Conservation (phyloP, 2,888 invertebrate species). For the Tenodera sinensis region DNA sequence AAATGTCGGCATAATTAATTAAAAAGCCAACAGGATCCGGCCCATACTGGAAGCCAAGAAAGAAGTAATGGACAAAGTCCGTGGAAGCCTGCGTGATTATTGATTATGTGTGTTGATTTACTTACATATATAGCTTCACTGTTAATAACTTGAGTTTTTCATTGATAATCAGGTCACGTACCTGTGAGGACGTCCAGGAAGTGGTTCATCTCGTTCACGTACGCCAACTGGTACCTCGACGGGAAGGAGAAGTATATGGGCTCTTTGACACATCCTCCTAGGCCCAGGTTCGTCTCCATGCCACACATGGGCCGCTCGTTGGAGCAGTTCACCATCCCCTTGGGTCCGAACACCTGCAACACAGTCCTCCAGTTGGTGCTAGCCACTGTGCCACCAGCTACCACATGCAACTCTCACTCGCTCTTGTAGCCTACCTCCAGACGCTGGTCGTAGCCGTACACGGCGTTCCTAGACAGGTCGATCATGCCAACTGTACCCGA, state of each 20-base stretch:
- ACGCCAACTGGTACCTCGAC: conserved; percentile 54
- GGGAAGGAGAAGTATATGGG: conserved; percentile 62
- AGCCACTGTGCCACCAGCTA: no score
- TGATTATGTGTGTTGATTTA: no score
- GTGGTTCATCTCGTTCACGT: conserved; percentile 56
- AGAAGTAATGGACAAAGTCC: no score
- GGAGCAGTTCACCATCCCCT: conserved; percentile 54
- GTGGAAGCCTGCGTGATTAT: no score
- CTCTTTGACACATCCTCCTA: conserved; percentile 45
- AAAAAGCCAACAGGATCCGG: no score
- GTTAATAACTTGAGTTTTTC: no score
- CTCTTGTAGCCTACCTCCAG: conserved; percentile 48
- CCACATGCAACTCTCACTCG: neutral
- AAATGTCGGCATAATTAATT: no score
- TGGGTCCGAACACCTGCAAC: conserved; percentile 52
- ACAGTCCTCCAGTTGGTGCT: no score
- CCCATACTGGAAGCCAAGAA: no score
- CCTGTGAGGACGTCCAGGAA: conserved; percentile 57
- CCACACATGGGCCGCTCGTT: conserved; percentile 53
- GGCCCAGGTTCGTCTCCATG: conserved; percentile 45
- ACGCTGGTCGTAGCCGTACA: conserved; percentile 66
- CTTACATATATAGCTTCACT: no score
- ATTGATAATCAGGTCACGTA: no score
- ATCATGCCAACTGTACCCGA: conserved; percentile 60
- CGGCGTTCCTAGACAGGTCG: conserved; percentile 59